A percentile compares a stretch with the other conserved stretches of the same genome.
These are phyloP conservation scores for Eremobia ochroleuca DNA, from an alignment of 2,888 invertebrate species.

Conservation along the genomic window DNA sequence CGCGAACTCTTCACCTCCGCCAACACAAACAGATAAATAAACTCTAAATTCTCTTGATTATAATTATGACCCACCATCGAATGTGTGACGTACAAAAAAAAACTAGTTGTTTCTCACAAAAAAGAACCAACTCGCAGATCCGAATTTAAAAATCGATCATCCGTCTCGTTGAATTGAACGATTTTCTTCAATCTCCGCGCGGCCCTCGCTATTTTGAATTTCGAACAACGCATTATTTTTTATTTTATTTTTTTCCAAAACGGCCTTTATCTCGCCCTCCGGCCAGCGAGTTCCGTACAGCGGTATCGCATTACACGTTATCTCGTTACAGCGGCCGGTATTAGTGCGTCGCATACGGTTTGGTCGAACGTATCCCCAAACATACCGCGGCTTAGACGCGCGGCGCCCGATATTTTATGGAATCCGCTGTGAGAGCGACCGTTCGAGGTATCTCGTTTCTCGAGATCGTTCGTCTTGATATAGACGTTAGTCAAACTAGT, in stretches of 20 bases:
- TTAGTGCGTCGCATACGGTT: constrained; percentile 76
- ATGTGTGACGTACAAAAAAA: constrained; percentile 38
- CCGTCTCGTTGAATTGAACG: constrained; percentile 75
- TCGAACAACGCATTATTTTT: constrained; percentile 82
- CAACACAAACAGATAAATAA: constrained; percentile 29
- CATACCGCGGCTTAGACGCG: constrained; percentile 62
- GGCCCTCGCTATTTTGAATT: constrained; percentile 85
- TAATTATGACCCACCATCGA: constrained; percentile 2
- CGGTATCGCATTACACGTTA: constrained; percentile 88
- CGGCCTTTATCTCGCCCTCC: constrained; percentile 86
- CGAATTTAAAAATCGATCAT: constrained; percentile 73
- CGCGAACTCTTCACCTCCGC: constrained; percentile 55
- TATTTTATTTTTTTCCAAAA: constrained; percentile 82
- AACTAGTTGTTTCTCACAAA: constrained; percentile 27
- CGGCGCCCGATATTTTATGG: constrained; percentile 84
- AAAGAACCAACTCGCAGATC: constrained; percentile 35
- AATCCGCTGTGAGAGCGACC: constrained; percentile 84
- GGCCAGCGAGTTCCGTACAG: constrained; percentile 85
- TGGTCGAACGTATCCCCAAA: constrained; percentile 61
- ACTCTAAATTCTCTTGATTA: constrained; percentile 14
- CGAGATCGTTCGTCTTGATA: constrained; percentile 85
- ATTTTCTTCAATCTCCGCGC: constrained; percentile 80
- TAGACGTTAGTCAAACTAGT: constrained; percentile 86
- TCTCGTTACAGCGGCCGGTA: constrained; percentile 85
- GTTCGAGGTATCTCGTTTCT: constrained; percentile 84